These are phyloP conservation scores for Aricia artaxerxes DNA, from an alignment of 2,888 invertebrate genomes.

Conservation along the genomic window DNA sequence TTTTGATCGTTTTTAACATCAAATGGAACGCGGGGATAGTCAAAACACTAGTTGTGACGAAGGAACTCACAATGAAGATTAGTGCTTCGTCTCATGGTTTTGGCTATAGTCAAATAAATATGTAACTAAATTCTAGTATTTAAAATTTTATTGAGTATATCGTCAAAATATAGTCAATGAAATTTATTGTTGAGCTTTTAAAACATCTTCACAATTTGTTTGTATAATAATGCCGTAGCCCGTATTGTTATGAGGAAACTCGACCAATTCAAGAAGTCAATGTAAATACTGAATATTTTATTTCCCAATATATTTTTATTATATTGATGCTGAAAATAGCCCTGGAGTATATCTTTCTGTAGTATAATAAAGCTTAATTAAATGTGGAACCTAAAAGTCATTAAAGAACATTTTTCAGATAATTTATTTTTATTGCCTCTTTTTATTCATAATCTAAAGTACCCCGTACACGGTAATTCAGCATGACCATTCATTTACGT, in stretches of 20 bases:
- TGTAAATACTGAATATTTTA: background rate
- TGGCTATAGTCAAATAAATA: too few relatives aligned
- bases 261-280: background rate
- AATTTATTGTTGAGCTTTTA: background rate
- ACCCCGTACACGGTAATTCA: too few relatives aligned
- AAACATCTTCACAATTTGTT: background rate
- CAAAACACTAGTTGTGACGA: too few relatives aligned
- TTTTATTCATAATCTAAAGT: too few relatives aligned
- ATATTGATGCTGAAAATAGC: background rate
- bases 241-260: background rate
- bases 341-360: background rate
- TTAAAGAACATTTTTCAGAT: background rate
- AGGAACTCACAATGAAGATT: too few relatives aligned
- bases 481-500: too few relatives aligned
- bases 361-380: background rate
- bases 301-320: background rate
- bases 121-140: background rate
- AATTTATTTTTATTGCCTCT: background rate
- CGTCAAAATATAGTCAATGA: too few relatives aligned
- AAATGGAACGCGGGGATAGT: too few relatives aligned
- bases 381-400: background rate
- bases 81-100: too few relatives aligned
- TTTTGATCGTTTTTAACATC: too few relatives aligned
- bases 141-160: background rate
- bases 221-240: background rate